Evolutionary conservation across 2,888 invertebrate genomes (phyloP), one percentile per base, ranked within the genome.

Genomic region (Ganaspis brasiliensis): DNA sequence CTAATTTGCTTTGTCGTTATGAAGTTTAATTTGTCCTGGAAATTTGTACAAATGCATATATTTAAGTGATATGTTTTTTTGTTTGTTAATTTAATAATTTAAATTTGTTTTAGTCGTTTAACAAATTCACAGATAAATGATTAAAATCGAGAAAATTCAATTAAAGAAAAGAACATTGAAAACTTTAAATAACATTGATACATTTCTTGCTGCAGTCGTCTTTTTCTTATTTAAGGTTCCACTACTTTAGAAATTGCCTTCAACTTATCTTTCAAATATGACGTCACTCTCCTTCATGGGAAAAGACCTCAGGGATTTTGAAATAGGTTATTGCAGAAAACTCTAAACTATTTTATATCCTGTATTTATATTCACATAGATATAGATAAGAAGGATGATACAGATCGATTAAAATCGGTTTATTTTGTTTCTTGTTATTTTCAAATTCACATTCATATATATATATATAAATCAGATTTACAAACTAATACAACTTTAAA

Each of bases 261-360:
- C 16, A 19, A 61, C 61, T 61, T 37, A 37, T 37, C 40, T 45
- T 45, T 45, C n/a, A 67, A n/a, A n/a, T n/a, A 24, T 67, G n/a
- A 10, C 24, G 24, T 67, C 14, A 5, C 40, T 67, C 24, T 12
- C 2, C 24, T 45, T 45, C n/a, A 14, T 3, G 37, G 37, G 16
- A 63, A 8, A 67, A 40, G 40, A 45, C 67, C 40, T 45, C 2
- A 14, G 24, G 45, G 24, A 24, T 40, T 63, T 45, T 8, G 6
- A 45, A 40, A 67, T 67, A 67, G 40, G n/a, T 67, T 67, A 67
- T 67, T n/a, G 45, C n/a, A 14, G 9, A 67, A 40, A 67, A 45
- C 19, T 4, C 45, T 24, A 40, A 40, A 67, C 24, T 40, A 24
- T 40, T 49, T 16, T 0, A n/a, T 49, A 16, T 16, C 1, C 16